Percentiles rank a stretch among this genome's conserved stretches.
Conservation (phyloP, 2,797 vertebrate genomes). For the Limosa lapponica region DNA sequence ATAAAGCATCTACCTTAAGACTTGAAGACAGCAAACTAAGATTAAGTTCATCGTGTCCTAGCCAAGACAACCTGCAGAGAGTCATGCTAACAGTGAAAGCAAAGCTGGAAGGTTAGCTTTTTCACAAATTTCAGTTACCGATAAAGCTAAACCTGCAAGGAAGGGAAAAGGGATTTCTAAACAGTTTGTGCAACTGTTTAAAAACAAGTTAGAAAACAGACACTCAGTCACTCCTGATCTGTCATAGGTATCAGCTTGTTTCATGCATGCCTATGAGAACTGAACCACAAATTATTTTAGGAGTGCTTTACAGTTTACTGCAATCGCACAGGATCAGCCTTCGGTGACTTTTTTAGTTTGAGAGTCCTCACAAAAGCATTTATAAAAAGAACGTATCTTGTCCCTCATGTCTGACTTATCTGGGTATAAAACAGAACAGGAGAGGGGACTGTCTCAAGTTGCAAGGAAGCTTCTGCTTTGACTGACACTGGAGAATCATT, state of each 20-base stretch:
- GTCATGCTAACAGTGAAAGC: background rate
- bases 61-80: background rate
- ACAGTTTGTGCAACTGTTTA: background rate
- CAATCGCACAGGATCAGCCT: background rate
- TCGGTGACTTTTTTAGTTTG: background rate
- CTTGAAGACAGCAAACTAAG: background rate
- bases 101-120: background rate
- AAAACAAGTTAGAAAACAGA: background rate
- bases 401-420: background rate
- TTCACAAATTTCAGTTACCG: background rate
- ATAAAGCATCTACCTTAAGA: background rate
- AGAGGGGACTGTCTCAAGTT: background rate
- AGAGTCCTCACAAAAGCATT: background rate
- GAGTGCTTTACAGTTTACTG: background rate
- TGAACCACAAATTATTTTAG: background rate
- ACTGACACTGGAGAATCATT: background rate
- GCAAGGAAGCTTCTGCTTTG: background rate
- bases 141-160: background rate
- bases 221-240: background rate
- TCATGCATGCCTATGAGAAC: background rate
- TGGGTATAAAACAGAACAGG: background rate
- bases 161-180: background rate
- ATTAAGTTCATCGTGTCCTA: background rate
- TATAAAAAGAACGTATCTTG: background rate
- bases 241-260: background rate